Evolutionary conservation across 2,888 invertebrate genomes (phyloP), one percentile per base, ranked within the genome.

Genomic region (Dynastes grantii): DNA sequence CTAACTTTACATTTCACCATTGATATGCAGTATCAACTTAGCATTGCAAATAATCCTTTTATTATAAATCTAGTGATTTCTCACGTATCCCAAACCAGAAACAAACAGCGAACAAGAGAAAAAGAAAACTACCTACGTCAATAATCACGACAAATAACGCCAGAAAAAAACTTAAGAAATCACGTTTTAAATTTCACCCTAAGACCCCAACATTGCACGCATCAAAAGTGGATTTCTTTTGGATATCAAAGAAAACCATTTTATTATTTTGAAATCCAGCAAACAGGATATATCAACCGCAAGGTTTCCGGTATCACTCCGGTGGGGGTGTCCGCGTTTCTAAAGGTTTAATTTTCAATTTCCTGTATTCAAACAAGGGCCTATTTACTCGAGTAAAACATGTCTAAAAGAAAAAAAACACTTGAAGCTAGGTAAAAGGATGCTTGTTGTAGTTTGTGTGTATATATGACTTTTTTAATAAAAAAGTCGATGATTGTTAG

Each of bases 261-360:
- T 22, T 55, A 22, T 55, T 16, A 55, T 55, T 8, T 55, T 16
- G 22, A 4, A 16, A 8, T 22, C 22, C 2, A 8, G 5, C 22
- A 16, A 22, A 55, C 3, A 16, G 55, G 22, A 55, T 8, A 55
- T 22, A 55, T 55, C 55, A 45, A 65, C 65, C 65, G 45, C 65
- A 16, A 55, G 55, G 65, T 65, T 65, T 65, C 65, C 65, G 65
- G 45, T 45, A 45, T 37, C 65, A 9, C 16, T 45, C 55, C n/a
- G 16, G 16, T n/a, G 53, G 6, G 5, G 53, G 55, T 22, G 55
- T 8, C 22, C 16, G n/a, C n/a, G 5, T 16, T 55, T 16, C 22
- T 22, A 8, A 22, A 16, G 55, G 55, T 45, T 22, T 65, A 65
- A 65, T 65, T 65, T 65, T 78, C 78, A 76, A 76, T 67, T 76